Evolutionary conservation across 2,888 invertebrate species (phyloP), one percentile per base, ranked within the genome.

Genomic region (Nymphalis urticae): DNA sequence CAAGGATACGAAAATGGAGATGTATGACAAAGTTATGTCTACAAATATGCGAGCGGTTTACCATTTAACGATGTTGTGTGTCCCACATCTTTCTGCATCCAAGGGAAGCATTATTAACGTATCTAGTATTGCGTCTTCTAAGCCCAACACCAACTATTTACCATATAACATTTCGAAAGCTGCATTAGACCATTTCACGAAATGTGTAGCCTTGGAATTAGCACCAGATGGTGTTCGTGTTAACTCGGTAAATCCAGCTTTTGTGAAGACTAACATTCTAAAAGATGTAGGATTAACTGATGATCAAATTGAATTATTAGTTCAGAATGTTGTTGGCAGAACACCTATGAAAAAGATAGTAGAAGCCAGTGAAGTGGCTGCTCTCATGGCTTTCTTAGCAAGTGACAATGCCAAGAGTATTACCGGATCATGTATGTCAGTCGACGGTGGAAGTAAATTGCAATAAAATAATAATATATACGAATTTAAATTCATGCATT

Each of bases 161-260:
- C 95, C 97, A 0, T 99, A 99, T 86, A 95, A 95, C 78, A 95
- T 98, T 89, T 97, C 98, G 1, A 99, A 99, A 89, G 94, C 97
- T 16, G 98, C 98, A 0, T 87, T 99, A 7, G 98, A 99, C 89
- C 98, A 99, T 80, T 95, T 99, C 77, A 99, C 99, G 0, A 95
- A 96, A 82, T 98, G 98, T 83, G 93, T 95, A 17, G 98, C 99
- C 1, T 89, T 99, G 61, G 98, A 97, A 79, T 87, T 97, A 67
- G 97, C 96, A 42, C 79, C 94, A 1, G 96, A 96, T 82, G 95
- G 95, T 75, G 96, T 98, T 0, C 93, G 98, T 69, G 97, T 97
- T 0, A 98, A 98, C 85, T 94, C 96, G 48, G 97, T 98, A 0
- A 98, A 97, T 86, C 98, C 98, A n/a, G 98, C 98, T n/a, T 98